Evolutionary conservation across 2,113 vertebrate genomes (phyloP), one percentile per base, ranked within the genome.

Genomic region (Litocranius walleri): DNA sequence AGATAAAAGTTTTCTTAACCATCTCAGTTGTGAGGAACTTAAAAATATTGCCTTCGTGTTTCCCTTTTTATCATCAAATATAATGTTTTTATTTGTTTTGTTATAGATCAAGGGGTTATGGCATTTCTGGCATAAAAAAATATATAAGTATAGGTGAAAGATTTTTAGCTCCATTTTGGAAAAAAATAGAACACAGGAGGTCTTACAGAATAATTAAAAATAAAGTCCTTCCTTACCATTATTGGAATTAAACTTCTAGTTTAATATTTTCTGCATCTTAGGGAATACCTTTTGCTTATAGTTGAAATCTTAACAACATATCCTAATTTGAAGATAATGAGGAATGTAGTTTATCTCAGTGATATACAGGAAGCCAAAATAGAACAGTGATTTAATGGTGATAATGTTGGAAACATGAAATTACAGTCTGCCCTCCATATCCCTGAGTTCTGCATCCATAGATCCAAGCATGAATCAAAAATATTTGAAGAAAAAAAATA

Each of bases 161-260:
- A 16, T 62, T 90, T 97, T 86, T 94, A 86, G 84, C 81, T 91
- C 25, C 50, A 78, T 91, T 86, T 97, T 84, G 45, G 85, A 61
- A 88, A 95, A 95, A 96, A 94, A 74, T 27, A 95, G 62, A 96
- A 95, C n/a, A 45, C 15, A 71, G 50, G 23, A n/a, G 14, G 29
- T 91, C 36, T 95, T 87, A 88, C 5, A 56, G n/a, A 95, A 81
- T 94, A 29, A 91, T 88, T 71, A 85, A 85, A 83, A 56, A 13
- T 29, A 83, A 93, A 84, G 25, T 78, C 33, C 13, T 57, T 85
- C 61, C 6, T 71, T 94, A 61, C 19, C 40, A 43, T 84, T 83
- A 67, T 40, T 5, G 50, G 56, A 50, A n/a, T 77, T 80, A 84
- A 80, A 90, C 80, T 95, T 86, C 54, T 45, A 40, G 33, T 95